A percentile compares a stretch with the other conserved stretches of the same genome.
phyloP scores from a whole-genome alignment of 1,140 invertebrate genomes.

The Danaus plexippus region DNA sequence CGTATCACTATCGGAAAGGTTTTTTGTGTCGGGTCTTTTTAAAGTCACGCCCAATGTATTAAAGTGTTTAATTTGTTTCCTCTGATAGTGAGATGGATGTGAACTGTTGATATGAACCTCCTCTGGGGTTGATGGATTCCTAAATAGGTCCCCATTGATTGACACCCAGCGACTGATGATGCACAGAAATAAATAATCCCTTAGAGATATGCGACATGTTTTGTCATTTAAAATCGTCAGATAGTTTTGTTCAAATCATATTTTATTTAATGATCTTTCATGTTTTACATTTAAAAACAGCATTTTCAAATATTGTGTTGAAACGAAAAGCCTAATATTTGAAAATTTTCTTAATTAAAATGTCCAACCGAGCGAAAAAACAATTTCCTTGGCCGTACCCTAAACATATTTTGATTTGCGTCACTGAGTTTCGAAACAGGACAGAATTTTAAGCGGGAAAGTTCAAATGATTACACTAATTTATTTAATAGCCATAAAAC shows the following conservation, averaged over 20 bases:
- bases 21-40: slow-evolving; percentile 36
- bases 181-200: no score
- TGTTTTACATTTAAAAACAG: no score
- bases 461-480: no score
- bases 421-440: not conserved
- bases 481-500: no score
- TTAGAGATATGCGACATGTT: slow-evolving; percentile 3
- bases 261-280: slow-evolving; percentile 4
- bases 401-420: slow-evolving; percentile 22
- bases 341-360: slow-evolving; percentile 24
- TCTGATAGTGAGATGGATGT: slow-evolving; percentile 51
- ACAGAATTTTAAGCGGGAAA: no score
- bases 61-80: slow-evolving; percentile 67
- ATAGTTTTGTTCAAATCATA: not conserved
- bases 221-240: slow-evolving; percentile 1
- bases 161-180: slow-evolving; percentile 39
- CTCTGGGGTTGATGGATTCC: slow-evolving; percentile 41
- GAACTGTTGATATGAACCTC: slow-evolving; percentile 31
- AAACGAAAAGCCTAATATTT: slow-evolving; percentile 13
- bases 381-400: slow-evolving; percentile 26
- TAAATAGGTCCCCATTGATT: slow-evolving; percentile 34
- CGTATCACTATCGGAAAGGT: not conserved
- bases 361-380: slow-evolving; percentile 26
- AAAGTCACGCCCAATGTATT: slow-evolving; percentile 64
- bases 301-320: not conserved